Conservation (phyloP, 2,888 invertebrate species). For the Pegoplata infirma region DNA sequence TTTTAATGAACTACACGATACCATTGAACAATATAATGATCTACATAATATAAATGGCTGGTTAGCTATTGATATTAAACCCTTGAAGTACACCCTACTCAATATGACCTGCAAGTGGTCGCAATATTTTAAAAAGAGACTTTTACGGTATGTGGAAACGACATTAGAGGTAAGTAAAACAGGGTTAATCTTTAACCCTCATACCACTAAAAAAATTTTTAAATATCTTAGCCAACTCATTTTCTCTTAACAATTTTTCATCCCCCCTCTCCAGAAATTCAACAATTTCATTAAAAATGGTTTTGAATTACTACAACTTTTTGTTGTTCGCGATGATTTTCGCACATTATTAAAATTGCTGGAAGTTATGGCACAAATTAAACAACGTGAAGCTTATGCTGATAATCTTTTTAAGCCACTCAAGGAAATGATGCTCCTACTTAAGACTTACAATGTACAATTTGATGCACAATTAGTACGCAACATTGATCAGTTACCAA, state of each 20-base stretch:
- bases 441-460: conserved; percentile 91
- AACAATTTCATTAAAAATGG: conserved; percentile 88
- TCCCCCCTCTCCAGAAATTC: conserved; percentile 80
- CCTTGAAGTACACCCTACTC: conserved; percentile 90
- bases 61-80: conserved; percentile 87
- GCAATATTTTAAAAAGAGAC: conserved; percentile 90
- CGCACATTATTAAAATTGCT: conserved; percentile 89
- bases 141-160: conserved; percentile 88
- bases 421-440: conserved; percentile 89
- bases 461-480: conserved; percentile 89
- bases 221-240: not conserved
- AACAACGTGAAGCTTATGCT: conserved; percentile 87
- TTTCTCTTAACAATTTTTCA: not conserved
- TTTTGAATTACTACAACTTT: conserved; percentile 84
- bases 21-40: conserved; percentile 75
- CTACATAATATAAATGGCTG: conserved; percentile 85
- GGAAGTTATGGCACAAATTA: conserved; percentile 84
- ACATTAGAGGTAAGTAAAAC: conserved; percentile 79
- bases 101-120: conserved; percentile 94
- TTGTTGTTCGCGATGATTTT: conserved; percentile 90
- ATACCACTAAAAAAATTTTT: not conserved
- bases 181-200: too few relatives aligned
- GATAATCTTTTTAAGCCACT: conserved; percentile 94
- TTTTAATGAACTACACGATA: conserved; percentile 74
- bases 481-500: conserved; percentile 90